These are phyloP conservation scores for Arremon aurantiirostris DNA, from an alignment of 2,797 vertebrate species.

Conservation along the genomic window DNA sequence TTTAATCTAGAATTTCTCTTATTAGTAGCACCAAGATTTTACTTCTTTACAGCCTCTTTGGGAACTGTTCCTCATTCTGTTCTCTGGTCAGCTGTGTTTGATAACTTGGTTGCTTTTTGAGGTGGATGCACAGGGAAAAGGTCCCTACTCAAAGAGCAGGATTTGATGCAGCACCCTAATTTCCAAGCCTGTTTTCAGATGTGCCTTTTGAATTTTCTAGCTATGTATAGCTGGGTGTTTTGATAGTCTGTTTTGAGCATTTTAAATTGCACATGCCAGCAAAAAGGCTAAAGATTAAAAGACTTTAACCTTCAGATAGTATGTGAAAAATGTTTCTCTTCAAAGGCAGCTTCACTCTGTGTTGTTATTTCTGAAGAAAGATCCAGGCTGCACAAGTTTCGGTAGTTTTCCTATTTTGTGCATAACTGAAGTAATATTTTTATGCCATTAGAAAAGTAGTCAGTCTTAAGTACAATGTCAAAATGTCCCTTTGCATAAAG, in stretches of 20 bases:
- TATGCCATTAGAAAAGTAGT: background rate
- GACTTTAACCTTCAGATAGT: slow-evolving; percentile 40
- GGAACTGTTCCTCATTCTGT: background rate
- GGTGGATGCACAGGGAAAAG: background rate
- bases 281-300: slow-evolving; percentile 51
- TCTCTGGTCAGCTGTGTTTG: background rate
- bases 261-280: slow-evolving; percentile 35
- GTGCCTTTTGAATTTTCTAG: background rate
- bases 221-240: slow-evolving; percentile 18
- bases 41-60: background rate
- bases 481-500: background rate
- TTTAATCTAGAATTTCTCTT: background rate
- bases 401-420: background rate
- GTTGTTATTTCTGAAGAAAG: slow-evolving; percentile 13
- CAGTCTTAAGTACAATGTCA: background rate
- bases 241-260: slow-evolving; percentile 40
- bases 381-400: slow-evolving; percentile 7
- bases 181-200: slow-evolving; percentile 17
- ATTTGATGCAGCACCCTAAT: background rate
- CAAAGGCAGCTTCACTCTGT: slow-evolving; percentile 17
- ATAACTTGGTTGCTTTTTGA: background rate
- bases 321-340: slow-evolving; percentile 3
- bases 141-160: background rate
- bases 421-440: background rate
- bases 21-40: background rate